A percentile compares a stretch with the other conserved stretches of the same genome.
phyloP scores from a whole-genome alignment of 1,140 invertebrate species.

The Caenorhabditis briggsae region DNA sequence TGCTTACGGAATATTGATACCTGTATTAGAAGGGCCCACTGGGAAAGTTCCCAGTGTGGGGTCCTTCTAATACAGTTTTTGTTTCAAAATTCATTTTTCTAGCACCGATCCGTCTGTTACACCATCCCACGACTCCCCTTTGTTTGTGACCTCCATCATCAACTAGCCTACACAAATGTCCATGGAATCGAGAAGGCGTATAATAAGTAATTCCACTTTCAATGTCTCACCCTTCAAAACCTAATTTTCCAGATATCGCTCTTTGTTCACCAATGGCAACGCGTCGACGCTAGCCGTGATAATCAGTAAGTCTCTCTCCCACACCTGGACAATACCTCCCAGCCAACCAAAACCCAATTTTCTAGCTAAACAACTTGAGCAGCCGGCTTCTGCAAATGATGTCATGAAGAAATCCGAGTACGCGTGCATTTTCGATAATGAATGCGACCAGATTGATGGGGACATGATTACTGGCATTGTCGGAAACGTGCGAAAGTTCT shows the following conservation, averaged over 20 bases:
- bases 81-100: background rate
- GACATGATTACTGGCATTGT: conserved; percentile 63
- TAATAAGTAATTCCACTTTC: conserved; percentile 11
- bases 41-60: too few species aligned
- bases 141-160: conserved; percentile 57
- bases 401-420: conserved; percentile 55
- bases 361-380: conserved; percentile 60
- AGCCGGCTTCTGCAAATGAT: conserved; percentile 35
- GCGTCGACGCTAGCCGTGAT: conserved; percentile 54
- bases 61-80: background rate
- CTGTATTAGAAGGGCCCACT: too few species aligned
- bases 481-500: conserved; percentile 64
- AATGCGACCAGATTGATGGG: conserved; percentile 56
- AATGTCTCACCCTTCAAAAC: background rate
- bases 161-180: conserved; percentile 43
- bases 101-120: conserved; percentile 41
- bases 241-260: conserved; percentile 51
- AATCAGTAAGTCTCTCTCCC: conserved; percentile 5
- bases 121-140: conserved; percentile 38
- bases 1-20: too few species aligned
- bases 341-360: conserved; percentile 5
- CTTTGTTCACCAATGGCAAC: conserved; percentile 43
- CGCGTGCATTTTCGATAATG: conserved; percentile 60
- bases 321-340: conserved; percentile 16
- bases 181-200: conserved; percentile 55